Base-by-base conservation (phyloP, 2,797 vertebrate species). In the Ctenopoma kingsleyae region DNA sequence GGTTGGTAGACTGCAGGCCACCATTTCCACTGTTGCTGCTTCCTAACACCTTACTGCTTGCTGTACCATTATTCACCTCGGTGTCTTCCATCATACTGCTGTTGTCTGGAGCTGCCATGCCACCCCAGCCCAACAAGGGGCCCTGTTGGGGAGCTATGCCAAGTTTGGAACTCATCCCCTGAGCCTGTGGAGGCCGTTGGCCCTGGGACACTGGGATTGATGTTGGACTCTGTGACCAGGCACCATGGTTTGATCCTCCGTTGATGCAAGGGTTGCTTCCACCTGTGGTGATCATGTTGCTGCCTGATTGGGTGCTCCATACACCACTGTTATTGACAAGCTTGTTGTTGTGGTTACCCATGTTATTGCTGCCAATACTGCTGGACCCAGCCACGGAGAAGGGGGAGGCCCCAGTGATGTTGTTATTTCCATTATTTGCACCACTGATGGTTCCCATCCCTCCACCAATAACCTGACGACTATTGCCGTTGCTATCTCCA, bases 1-100 rank as follows among this genome's bases (percentile, higher is more conserved):
- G 96, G 94, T 96, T 97, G 91, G 96, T 95, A 95, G 96, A 94
- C 94, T 96, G 96, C 92, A 96, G 96, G 92, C 96, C 95, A 93
- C 96, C 95, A 90, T 94, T 96, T 82, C 86, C 90, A 84, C 83
- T 87, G 83, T 61, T 90, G 87, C 85, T 85, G 89, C 85, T 76
- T 88, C 82, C 89, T 90, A 95, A 94, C 95, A 96, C 95, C 92
- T 97, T 97, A 94, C 94, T 95, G 88, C 76, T 87, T 52, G 81
- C 78, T 94, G 96, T 97, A 97, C 97, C 97, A 95, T 95, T 96
- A 94, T 94, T 96, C 73, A 92, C 91, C 93, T 97, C 96, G 78
- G 93, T 85, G 84, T 98, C 96, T 64, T 97, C 93, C 84, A 88
- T 88, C 74, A 89, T 79, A 82, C 83, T 89, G 82, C 92, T 94